phyloP scores from a whole-genome alignment of 2,113 vertebrate species.

The Alethe diademata region DNA sequence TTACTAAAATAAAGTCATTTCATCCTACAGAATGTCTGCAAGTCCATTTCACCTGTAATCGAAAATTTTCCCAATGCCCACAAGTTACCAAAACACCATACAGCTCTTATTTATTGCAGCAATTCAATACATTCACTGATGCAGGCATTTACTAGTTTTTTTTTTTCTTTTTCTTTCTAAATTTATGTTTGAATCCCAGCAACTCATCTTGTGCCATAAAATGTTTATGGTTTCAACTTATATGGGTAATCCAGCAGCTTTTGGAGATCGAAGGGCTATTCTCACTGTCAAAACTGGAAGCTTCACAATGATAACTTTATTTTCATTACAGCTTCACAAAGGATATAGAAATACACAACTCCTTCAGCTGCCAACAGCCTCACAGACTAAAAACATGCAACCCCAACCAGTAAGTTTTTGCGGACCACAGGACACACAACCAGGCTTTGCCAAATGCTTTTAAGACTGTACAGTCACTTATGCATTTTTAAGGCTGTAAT shows the following conservation, averaged over 20 bases:
- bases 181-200: background rate
- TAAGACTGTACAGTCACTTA: background rate
- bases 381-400: background rate
- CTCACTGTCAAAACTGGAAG: conserved; percentile 24
- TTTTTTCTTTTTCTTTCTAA: background rate
- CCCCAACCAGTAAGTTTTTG: background rate
- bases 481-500: background rate
- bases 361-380: background rate
- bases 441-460: background rate
- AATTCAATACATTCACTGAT: background rate
- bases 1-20: background rate
- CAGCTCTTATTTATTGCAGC: background rate
- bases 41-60: background rate
- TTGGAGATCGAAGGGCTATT: conserved; percentile 19
- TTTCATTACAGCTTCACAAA: conserved; percentile 32
- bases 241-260: conserved; percentile 21
- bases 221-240: conserved; percentile 29
- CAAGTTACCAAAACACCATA: background rate
- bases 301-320: conserved; percentile 22
- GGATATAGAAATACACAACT: background rate
- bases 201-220: conserved; percentile 12
- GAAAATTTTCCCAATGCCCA: background rate
- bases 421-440: background rate
- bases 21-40: background rate
- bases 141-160: background rate